These are phyloP conservation scores for Timandra comae DNA, from an alignment of 2,888 invertebrate species.

Conservation along the genomic window DNA sequence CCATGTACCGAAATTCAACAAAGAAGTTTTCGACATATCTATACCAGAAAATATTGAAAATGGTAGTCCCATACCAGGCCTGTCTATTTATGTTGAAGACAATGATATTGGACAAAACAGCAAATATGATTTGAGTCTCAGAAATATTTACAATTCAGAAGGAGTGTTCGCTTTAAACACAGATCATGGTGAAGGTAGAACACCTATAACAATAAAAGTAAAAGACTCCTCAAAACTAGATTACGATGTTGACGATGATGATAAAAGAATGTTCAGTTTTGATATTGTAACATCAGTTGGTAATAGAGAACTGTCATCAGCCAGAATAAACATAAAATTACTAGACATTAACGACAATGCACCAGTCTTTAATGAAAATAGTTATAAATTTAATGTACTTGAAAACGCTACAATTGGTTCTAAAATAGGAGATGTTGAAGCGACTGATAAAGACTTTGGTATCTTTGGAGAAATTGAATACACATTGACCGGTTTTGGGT, in stretches of 20 bases:
- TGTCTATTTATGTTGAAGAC: constrained; percentile 85
- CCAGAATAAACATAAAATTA: constrained; percentile 79
- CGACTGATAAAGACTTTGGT: constrained; percentile 84
- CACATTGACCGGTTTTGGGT: constrained; percentile 85
- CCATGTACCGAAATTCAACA: constrained; percentile 83
- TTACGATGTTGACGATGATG: constrained; percentile 80
- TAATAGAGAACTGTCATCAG: constrained; percentile 73
- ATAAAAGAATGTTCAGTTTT: constrained; percentile 79
- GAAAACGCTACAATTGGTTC: constrained; percentile 80
- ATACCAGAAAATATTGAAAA: constrained; percentile 86
- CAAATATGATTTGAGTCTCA: constrained; percentile 79
- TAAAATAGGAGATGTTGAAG: constrained; percentile 80
- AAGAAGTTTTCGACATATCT: constrained; percentile 79
- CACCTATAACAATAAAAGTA: constrained; percentile 84
- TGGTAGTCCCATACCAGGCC: constrained; percentile 81
- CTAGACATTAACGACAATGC: constrained; percentile 88
- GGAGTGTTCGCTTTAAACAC: constrained; percentile 81
- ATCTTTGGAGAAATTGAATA: constrained; percentile 84
- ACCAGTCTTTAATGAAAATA: constrained; percentile 80
- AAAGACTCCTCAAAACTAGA: constrained; percentile 80
- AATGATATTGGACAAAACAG: constrained; percentile 85
- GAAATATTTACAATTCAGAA: constrained; percentile 77
- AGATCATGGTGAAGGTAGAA: constrained; percentile 81
- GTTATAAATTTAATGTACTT: constrained; percentile 80
- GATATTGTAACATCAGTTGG: constrained; percentile 80